Conservation (phyloP, 2,113 vertebrate species). For the Corythaeola cristata region DNA sequence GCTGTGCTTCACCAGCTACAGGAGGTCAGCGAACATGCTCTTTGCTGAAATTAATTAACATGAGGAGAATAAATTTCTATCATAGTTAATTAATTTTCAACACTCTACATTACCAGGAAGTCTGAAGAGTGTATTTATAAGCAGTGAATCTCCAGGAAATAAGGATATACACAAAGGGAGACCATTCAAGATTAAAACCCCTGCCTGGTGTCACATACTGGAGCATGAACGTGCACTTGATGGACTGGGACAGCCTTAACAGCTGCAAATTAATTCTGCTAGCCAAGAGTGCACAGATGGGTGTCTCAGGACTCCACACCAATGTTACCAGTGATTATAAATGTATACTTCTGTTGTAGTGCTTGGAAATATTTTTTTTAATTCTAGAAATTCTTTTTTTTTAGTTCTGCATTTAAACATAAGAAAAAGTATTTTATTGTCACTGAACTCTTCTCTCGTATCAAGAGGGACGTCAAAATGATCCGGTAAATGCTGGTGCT, state of each 20-base stretch:
- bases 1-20: neutral
- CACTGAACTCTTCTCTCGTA: neutral
- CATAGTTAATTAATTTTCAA: neutral
- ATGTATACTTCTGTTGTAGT: neutral
- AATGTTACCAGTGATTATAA: neutral
- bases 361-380: neutral
- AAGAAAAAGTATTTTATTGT: neutral
- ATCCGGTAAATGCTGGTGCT: neutral
- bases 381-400: rapidly evolving
- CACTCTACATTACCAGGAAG: neutral
- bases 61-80: neutral
- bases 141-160: neutral
- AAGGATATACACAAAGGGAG: neutral
- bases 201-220: neutral
- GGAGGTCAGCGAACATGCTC: neutral
- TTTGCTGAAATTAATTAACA: neutral
- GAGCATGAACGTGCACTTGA: neutral
- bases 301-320: neutral
- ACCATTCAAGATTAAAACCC: neutral
- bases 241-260: neutral
- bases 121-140: neutral
- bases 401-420: neutral
- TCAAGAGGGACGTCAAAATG: neutral
- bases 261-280: neutral
- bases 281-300: neutral